These are phyloP conservation scores for Yoshiicerus persimilis DNA, from an alignment of 1,140 invertebrate genomes.

Conservation along the genomic window DNA sequence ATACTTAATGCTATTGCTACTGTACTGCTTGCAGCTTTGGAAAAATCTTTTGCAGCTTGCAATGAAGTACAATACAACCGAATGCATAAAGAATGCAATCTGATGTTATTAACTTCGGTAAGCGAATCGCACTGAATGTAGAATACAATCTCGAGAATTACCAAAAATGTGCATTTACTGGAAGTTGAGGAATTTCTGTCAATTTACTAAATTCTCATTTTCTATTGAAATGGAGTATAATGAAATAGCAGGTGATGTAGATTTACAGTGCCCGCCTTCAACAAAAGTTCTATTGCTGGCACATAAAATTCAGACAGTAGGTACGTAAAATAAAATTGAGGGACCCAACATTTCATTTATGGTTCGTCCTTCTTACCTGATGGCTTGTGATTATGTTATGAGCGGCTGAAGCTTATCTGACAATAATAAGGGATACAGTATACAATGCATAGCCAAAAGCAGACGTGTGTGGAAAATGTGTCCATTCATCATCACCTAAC, in stretches of 20 bases:
- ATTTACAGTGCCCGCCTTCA: background rate
- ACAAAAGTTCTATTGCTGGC: background rate
- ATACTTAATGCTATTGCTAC: no score
- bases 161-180: background rate
- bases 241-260: no score
- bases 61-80: no score
- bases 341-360: background rate
- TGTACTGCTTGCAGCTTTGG: no score
- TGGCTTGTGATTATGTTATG: background rate
- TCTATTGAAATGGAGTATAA: background rate
- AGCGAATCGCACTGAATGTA: no score
- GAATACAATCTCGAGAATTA: no score
- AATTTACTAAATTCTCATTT: background rate
- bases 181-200: background rate
- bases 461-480: background rate
- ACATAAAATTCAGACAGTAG: background rate
- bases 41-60: no score
- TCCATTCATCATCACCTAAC: slow-evolving; percentile 17
- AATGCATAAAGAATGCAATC: no score
- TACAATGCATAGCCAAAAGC: background rate
- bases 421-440: background rate
- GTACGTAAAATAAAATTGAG: background rate
- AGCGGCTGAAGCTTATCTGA: background rate
- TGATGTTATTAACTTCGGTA: no score
- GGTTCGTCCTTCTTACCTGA: background rate